A percentile compares a stretch with the other conserved stretches of the same genome.
phyloP scores from a whole-genome alignment of 2,113 vertebrate genomes.

The Corythornis madagascariensis region DNA sequence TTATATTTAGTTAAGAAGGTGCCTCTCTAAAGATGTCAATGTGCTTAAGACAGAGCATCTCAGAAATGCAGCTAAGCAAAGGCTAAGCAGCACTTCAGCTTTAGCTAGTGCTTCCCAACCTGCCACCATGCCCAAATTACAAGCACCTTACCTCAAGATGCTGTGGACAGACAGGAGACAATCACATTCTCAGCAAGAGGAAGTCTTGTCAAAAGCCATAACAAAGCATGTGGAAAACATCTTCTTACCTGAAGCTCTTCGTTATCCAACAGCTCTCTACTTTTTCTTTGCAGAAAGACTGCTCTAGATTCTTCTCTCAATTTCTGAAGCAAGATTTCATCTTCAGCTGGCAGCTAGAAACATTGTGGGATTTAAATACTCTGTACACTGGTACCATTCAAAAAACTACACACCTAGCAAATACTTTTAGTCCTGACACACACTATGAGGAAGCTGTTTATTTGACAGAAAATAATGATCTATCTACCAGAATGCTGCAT shows the following conservation, averaged over 20 bases:
- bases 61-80: not conserved
- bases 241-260: conserved; percentile 92
- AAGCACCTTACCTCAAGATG: not conserved
- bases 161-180: not conserved
- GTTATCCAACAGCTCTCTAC: conserved; percentile 94
- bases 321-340: conserved; percentile 95
- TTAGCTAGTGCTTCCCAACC: not conserved
- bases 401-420: not conserved
- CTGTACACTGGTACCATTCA: not conserved
- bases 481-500: not conserved
- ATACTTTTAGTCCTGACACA: not conserved
- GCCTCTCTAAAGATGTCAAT: not conserved
- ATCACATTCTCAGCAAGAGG: not conserved
- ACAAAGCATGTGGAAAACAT: not conserved
- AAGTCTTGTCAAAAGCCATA: not conserved
- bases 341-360: conserved; percentile 91
- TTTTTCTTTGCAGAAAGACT: conserved; percentile 97
- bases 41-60: not conserved
- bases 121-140: not conserved
- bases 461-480: not conserved
- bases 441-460: not conserved
- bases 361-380: not conserved
- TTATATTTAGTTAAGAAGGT: not conserved
- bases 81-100: not conserved
- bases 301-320: conserved; percentile 97